Conservation (phyloP, 1,140 invertebrate genomes). For the Ceratoteleas bidentatus region DNA sequence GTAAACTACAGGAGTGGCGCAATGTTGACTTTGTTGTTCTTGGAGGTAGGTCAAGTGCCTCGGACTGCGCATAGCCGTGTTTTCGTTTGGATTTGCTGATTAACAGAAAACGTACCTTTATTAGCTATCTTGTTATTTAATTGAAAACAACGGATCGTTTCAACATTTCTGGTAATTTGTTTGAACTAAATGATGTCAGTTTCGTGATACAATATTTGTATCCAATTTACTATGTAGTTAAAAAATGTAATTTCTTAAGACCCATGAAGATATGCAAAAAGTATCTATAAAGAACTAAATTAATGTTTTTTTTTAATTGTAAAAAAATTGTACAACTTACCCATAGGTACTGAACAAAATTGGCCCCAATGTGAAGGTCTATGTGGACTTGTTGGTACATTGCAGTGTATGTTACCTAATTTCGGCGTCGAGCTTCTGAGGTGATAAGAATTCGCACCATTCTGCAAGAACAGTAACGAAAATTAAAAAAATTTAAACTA, state of each 20-base stretch:
- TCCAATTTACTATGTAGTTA: no score
- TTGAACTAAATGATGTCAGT: no score
- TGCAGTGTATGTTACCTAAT: conserved; percentile 73
- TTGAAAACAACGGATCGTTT: background rate
- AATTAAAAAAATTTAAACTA: no score
- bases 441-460: conserved; percentile 73
- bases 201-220: no score
- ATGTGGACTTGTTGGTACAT: conserved; percentile 71
- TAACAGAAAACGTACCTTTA: conserved; percentile 9
- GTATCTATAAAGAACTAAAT: no score
- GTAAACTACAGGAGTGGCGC: conserved; percentile 64
- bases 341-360: conserved; percentile 76
- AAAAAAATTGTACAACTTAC: conserved; percentile 68
- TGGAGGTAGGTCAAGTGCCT: conserved; percentile 77
- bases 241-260: no score
- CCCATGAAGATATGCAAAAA: no score
- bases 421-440: conserved; percentile 69
- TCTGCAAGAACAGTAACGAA: no score
- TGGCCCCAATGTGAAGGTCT: conserved; percentile 75
- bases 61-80: conserved; percentile 69
- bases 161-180: no score
- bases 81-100: conserved; percentile 54
- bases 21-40: conserved; percentile 75
- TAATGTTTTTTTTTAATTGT: background rate
- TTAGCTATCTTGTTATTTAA: conserved; percentile 1